Base-by-base conservation (phyloP, 2,888 invertebrate species). In the Lathronympha strigana region DNA sequence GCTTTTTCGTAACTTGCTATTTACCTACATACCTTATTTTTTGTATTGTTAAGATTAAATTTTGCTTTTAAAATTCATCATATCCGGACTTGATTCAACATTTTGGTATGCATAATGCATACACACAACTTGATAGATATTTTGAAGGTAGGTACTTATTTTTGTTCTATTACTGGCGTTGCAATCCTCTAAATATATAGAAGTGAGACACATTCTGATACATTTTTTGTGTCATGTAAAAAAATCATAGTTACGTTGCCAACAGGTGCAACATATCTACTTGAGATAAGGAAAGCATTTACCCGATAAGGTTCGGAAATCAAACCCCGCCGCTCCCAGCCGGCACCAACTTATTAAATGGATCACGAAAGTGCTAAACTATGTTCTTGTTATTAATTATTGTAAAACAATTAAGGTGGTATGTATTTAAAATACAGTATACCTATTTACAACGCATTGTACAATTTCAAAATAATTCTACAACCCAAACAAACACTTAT, bases 211-310 rank as follows among this genome's bases (percentile, higher is more conserved):
- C 38, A 40, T 15, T 6, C 5, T 4, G 3, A 40, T 40, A 17
- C n/a, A 17, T 13, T 40, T 23, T 45, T 45, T 11, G 47, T 3
- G 28, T 8, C 9, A 19, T 28, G 2, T 45, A 1, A 1, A n/a
- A 17, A 28, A 5, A 53, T 53, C 17, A 36, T 17, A 9, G 40
- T 40, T 19, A 25, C 60, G n/a, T n/a, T 50, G 50, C 19, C 40
- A 61, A 61, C 38, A 51, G 40, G 17, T 43, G 13, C 60, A 15
- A 31, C 19, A 25, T n/a, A n/a, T n/a, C 8, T 40, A 61, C 61
- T 61, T 31, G 17, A 43, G 61, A 61, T 61, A 61, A 61, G 4
- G 6, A 43, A 60, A 36, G 17, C 15, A 53, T 33, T 43, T 11
- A 19, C 31, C 33, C 50, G 61, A 61, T 61, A 53, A 51, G 43